Percentiles rank a stretch among this genome's conserved stretches.
phyloP scores from a whole-genome alignment of 2,113 vertebrate species.

The Vulpes lagopus region DNA sequence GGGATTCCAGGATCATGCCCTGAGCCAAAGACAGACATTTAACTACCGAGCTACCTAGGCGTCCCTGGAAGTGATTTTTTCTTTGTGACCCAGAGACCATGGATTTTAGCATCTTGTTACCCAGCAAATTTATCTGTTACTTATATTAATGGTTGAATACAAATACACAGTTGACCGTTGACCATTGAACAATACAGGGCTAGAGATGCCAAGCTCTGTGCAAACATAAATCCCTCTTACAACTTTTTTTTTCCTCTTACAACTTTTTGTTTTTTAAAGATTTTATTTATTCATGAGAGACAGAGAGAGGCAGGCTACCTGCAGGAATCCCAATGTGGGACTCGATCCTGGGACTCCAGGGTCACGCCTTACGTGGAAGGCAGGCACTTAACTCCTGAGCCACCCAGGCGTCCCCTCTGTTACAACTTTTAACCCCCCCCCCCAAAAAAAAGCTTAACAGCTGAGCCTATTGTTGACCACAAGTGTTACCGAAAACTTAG shows the following conservation, averaged over 20 bases:
- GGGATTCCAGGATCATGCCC: neutral
- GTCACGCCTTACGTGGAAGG: no score
- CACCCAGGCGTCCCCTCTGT: no score
- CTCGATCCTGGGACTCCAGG: no score
- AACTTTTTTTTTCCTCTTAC: neutral
- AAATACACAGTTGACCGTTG: neutral
- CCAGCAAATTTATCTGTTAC: neutral
- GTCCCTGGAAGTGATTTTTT: neutral
- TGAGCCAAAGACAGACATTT: neutral
- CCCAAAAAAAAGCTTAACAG: neutral
- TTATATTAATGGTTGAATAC: constrained; percentile 31
- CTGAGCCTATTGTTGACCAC: neutral
- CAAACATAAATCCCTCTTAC: neutral
- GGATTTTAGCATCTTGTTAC: neutral
- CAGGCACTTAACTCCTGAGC: no score
- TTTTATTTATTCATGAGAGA: no score
- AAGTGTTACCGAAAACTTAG: neutral
- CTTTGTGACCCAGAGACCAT: neutral
- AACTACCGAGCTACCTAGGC: neutral
- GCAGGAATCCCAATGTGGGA: no score
- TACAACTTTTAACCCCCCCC: no score
- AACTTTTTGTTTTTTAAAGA: no score
- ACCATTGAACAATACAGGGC: neutral
- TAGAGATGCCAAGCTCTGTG: neutral
- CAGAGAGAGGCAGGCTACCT: no score